A percentile compares a stretch with the other conserved stretches of the same genome.
Evolutionary conservation across 2,888 invertebrate species (phyloP).

Genomic region (Eupithecia inturbata): DNA sequence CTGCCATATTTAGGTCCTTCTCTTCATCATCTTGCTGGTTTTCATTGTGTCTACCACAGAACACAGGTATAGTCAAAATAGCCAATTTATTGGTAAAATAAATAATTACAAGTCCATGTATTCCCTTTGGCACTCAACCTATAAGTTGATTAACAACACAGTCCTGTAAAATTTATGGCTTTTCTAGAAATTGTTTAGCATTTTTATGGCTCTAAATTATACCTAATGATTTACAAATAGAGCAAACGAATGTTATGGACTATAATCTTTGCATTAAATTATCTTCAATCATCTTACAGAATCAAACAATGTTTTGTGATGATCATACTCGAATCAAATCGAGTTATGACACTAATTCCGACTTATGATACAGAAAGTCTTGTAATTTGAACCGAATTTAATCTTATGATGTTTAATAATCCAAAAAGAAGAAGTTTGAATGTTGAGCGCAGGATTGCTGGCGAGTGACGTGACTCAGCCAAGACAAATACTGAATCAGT

Average conservation of each 20-base stretch:
- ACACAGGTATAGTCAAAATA: neutral
- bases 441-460: constrained; percentile 41
- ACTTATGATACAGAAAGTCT: constrained; percentile 74
- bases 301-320: constrained; percentile 76
- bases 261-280: constrained; percentile 57
- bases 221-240: neutral
- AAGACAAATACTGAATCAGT: constrained; percentile 48
- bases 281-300: constrained; percentile 62
- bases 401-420: constrained; percentile 70
- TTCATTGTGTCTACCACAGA: neutral
- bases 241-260: neutral
- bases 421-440: constrained; percentile 56
- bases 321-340: constrained; percentile 64
- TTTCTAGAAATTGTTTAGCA: neutral
- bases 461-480: constrained; percentile 52
- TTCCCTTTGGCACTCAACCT: neutral
- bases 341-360: constrained; percentile 76
- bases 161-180: neutral
- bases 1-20: constrained; percentile 52
- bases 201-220: neutral
- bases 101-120: neutral
- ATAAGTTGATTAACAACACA: neutral
- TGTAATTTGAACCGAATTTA: constrained; percentile 78
- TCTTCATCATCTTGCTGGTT: constrained; percentile 28
- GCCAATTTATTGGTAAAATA: neutral